Percentiles rank a stretch among this genome's conserved stretches.
phyloP scores from a whole-genome alignment of 1,140 invertebrate genomes.

The Drosophila navojoa region DNA sequence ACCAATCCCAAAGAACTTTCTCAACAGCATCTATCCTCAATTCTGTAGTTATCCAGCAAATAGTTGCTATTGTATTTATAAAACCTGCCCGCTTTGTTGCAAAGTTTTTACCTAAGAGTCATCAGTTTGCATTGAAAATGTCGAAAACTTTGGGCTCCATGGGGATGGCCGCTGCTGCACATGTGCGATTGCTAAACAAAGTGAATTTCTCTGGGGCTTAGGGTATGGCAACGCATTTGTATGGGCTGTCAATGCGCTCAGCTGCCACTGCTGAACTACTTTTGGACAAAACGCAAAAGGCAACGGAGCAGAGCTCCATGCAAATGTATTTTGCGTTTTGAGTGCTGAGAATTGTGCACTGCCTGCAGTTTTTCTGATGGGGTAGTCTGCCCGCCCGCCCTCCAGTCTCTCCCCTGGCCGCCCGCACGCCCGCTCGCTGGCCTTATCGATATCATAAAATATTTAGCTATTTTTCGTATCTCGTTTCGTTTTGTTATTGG shows the following conservation, averaged over 20 bases:
- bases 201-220: constrained; percentile 42
- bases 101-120: constrained; percentile 26
- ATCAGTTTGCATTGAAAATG: constrained; percentile 36
- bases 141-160: constrained; percentile 27
- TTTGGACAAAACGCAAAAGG: constrained; percentile 40
- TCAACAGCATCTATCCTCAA: too few relatives aligned
- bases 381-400: not conserved
- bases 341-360: constrained; percentile 20
- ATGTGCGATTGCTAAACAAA: constrained; percentile 34
- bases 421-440: not conserved
- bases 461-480: constrained; percentile 78
- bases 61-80: not conserved
- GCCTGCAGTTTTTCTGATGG: constrained; percentile 23
- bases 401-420: too few relatives aligned
- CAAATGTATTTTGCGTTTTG: constrained; percentile 49
- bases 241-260: constrained; percentile 67
- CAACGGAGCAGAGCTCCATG: constrained; percentile 30
- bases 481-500: constrained; percentile 75
- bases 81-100: not conserved
- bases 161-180: constrained; percentile 11
- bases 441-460: constrained; percentile 79
- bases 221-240: constrained; percentile 63
- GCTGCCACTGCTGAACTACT: constrained; percentile 69
- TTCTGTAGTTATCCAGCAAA: too few relatives aligned
- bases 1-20: too few relatives aligned